phyloP scores from a whole-genome alignment of 2,888 invertebrate genomes.

The Hipparchia semele region DNA sequence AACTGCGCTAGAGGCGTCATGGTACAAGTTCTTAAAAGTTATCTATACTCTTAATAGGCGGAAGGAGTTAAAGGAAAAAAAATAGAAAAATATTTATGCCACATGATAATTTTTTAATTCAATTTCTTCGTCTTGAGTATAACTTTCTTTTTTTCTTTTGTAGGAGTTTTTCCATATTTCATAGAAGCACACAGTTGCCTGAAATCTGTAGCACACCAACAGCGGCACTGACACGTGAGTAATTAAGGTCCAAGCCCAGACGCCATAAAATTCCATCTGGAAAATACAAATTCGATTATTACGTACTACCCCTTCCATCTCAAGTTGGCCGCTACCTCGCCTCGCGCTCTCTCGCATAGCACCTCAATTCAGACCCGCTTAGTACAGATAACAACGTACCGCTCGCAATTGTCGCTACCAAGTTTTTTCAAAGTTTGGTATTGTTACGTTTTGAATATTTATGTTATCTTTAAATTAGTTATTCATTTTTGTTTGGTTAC shows the following conservation, averaged over 20 bases:
- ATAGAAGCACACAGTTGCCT: constrained; percentile 89
- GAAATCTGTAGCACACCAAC: constrained; percentile 88
- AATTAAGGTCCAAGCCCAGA: constrained; percentile 90
- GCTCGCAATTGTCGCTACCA: no score
- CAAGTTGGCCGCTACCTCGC: no score
- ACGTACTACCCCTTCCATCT: no score
- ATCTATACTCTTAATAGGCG: background rate
- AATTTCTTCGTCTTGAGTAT: constrained; percentile 55
- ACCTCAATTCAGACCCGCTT: no score
- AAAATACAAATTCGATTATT: constrained; percentile 22
- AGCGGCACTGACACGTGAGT: constrained; percentile 88
- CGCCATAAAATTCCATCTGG: constrained; percentile 85
- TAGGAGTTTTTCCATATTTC: constrained; percentile 91
- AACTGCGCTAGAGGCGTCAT: no score
- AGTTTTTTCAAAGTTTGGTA: no score
- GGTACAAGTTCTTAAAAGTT: no score
- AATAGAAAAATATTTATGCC: constrained; percentile 50
- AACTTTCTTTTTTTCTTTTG: constrained; percentile 74
- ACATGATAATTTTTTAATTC: constrained; percentile 71
- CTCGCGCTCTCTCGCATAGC: no score
- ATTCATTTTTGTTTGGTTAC: no score
- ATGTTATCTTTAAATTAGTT: no score
- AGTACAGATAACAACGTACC: no score
- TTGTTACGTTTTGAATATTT: no score
- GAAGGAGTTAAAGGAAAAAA: background rate